These are phyloP conservation scores for Homalodisca vitripennis DNA, from an alignment of 1,140 invertebrate species.

Conservation along the genomic window DNA sequence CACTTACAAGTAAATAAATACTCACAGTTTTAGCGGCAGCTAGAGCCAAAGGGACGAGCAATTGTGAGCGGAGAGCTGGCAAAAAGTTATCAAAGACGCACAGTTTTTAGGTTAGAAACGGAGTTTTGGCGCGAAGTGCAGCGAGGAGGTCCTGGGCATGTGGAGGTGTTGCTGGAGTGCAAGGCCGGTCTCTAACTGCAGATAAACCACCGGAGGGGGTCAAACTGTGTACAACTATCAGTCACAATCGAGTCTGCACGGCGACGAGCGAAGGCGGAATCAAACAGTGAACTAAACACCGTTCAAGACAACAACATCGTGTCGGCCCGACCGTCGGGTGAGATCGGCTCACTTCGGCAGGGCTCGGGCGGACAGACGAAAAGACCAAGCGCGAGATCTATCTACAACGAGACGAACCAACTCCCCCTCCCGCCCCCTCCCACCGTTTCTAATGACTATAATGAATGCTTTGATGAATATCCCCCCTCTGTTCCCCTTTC, in stretches of 20 bases:
- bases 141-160: neutral
- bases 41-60: no score
- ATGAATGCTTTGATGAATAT: slow-evolving; percentile 32
- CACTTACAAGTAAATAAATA: no score
- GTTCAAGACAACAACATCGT: slow-evolving; percentile 17
- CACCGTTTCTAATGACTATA: slow-evolving; percentile 29
- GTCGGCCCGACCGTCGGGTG: neutral
- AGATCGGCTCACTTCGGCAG: slow-evolving; percentile 10
- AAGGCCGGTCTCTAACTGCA: neutral
- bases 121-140: neutral
- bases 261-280: slow-evolving; percentile 19
- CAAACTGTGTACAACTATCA: slow-evolving; percentile 19
- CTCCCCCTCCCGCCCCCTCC: slow-evolving; percentile 18
- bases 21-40: no score
- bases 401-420: slow-evolving; percentile 25
- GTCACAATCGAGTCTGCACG: slow-evolving; percentile 11
- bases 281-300: slow-evolving; percentile 17
- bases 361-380: slow-evolving; percentile 20
- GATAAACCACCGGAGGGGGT: slow-evolving; percentile 14
- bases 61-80: no score
- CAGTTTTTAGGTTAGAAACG: slow-evolving; percentile 13
- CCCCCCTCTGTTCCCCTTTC: slow-evolving; percentile 8
- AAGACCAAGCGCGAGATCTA: slow-evolving; percentile 27
- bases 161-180: neutral
- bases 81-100: neutral